phyloP scores from a whole-genome alignment of 2,797 vertebrate species.

The Centroberyx gerrardi region DNA sequence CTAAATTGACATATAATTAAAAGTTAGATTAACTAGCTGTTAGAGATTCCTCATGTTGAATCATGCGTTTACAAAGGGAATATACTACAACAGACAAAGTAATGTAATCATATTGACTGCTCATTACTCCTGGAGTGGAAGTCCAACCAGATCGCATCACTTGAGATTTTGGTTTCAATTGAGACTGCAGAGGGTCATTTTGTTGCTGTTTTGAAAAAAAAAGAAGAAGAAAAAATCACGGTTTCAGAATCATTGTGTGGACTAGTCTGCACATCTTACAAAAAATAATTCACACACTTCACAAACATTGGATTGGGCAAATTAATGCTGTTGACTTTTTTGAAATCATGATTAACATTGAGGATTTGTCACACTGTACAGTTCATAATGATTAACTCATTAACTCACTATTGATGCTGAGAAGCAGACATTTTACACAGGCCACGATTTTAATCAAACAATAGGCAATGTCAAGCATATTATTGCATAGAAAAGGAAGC shows the following conservation, averaged over 20 bases:
- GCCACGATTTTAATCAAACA: conserved; percentile 51
- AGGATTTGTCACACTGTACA: conserved; percentile 45
- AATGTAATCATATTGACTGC: not conserved
- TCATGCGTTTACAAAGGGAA: conserved; percentile 18
- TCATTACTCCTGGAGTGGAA: not conserved
- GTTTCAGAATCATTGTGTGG: conserved; percentile 34
- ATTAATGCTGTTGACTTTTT: conserved; percentile 39
- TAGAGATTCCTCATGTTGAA: conserved; percentile 10
- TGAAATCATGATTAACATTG: conserved; percentile 53
- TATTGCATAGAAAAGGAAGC: conserved; percentile 34
- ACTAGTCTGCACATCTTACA: conserved; percentile 26
- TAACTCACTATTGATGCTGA: conserved; percentile 49
- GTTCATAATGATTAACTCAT: conserved; percentile 56
- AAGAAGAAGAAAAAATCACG: no score
- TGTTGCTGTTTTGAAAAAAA: conserved; percentile 18
- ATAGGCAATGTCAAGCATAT: conserved; percentile 31
- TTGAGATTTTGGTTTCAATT: not conserved
- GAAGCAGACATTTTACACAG: conserved; percentile 30
- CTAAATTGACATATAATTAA: conserved; percentile 42
- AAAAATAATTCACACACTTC: conserved; percentile 31
- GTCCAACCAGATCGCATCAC: not conserved
- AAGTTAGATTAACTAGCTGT: conserved; percentile 30
- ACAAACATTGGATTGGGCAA: conserved; percentile 15
- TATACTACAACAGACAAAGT: not conserved
- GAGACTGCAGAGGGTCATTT: not conserved